Base-by-base conservation (phyloP, 2,797 vertebrate genomes). In the Loriculus beryllinus region DNA sequence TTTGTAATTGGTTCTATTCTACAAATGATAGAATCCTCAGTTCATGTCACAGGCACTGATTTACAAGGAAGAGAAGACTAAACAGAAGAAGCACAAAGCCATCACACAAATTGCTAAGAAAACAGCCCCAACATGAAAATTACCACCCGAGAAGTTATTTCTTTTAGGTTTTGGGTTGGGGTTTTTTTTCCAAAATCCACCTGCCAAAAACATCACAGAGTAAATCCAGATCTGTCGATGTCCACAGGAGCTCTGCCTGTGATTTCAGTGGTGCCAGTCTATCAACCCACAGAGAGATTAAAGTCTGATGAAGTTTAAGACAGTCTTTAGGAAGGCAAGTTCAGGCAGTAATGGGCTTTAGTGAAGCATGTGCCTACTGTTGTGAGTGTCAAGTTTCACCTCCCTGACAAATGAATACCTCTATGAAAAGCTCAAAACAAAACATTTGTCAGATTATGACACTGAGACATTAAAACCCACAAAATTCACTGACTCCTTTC, bases 71-170 rank as follows among this genome's bases (percentile, higher is more conserved):
- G 28, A 85, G 29, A 78, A 86, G 29, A n/a, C 11, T 35, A 47
- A 88, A 33, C 2, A 78, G 33, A 64, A 71, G 29, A 62, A 65
- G 39, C 31, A 83, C 69, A 84, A 96, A 52, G 12, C 3, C 17
- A 42, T 43, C 35, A 29, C 20, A 39, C 0, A 0, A 45, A 49
- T 43, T 3, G 2, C 47, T 76, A 72, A 35, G 26, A 77, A 88
- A 94, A 65, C 42, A 90, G 33, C 11, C 15, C 8, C 6, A 45
- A 42, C 33, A 64, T 45, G 69, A 77, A 76, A 83, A 68, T 33
- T 33, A 49, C 29, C 31, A 67, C 20, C 47, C 9, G 8, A 78
- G 28, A 94, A 94, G 28, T 20, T 47, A 64, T 4, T 69, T 45
- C 33, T 7, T 25, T 70, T 47, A 51, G 15, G 17, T 22, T 90